phyloP scores from a whole-genome alignment of 2,888 invertebrate species.

The Ormyrus rosae region DNA sequence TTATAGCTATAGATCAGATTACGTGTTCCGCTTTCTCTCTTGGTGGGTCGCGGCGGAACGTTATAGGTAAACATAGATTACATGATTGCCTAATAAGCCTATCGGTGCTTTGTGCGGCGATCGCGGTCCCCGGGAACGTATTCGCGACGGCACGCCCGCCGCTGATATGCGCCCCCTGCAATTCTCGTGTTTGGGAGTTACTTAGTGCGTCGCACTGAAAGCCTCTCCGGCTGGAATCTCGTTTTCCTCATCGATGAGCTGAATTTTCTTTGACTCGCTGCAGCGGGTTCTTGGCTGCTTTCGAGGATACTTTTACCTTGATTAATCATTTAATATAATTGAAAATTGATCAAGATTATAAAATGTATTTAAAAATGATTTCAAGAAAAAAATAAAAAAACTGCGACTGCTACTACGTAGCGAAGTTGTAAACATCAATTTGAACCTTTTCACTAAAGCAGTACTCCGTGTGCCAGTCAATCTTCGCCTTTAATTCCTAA shows the following conservation, averaged over 20 bases:
- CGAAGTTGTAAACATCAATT: not conserved
- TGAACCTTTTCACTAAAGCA: too few species aligned
- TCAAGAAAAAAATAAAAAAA: too few species aligned
- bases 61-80: conserved; percentile 59
- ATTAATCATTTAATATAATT: too few species aligned
- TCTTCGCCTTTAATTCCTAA: too few species aligned
- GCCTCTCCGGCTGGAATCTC: not conserved
- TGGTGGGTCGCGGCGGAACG: not conserved
- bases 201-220: conserved; percentile 1
- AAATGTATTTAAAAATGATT: too few species aligned
- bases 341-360: too few species aligned
- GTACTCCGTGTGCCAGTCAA: too few species aligned
- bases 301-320: too few species aligned
- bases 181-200: conserved; percentile 18
- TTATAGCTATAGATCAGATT: conserved; percentile 39
- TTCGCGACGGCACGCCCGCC: conserved; percentile 28
- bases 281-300: too few species aligned
- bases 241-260: conserved; percentile 7
- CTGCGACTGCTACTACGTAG: too few species aligned
- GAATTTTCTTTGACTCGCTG: not conserved
- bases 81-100: conserved; percentile 66
- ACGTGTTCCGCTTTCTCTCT: conserved; percentile 31
- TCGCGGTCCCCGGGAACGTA: conserved; percentile 27
- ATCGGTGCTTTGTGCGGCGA: conserved; percentile 59
- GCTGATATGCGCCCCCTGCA: conserved; percentile 23